Evolutionary conservation across 2,888 invertebrate species (phyloP).

Genomic region (Pachydiplax longipennis): DNA sequence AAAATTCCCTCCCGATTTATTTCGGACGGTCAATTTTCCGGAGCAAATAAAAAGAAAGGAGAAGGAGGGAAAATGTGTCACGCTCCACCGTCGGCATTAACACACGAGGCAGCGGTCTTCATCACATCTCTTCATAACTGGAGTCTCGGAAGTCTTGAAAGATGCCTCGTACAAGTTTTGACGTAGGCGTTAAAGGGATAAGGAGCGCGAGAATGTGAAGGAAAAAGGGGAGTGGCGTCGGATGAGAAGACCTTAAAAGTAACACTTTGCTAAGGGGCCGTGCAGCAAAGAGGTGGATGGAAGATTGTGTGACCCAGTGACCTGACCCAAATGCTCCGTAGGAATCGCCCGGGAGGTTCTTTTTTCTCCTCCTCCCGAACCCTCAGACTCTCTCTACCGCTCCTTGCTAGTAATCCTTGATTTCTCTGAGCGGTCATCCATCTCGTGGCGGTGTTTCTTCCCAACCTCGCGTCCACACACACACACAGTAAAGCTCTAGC

Average conservation of each 20-base stretch:
- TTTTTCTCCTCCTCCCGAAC: not conserved
- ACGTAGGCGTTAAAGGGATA: not conserved
- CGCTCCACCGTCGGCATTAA: not conserved
- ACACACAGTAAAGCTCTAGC: not conserved
- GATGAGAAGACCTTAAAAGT: not conserved
- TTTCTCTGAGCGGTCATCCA: constrained; percentile 32
- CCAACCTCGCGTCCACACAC: not conserved
- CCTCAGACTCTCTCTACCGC: not conserved
- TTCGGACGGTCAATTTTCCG: not conserved
- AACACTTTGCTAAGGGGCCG: not conserved
- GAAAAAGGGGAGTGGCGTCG: not conserved
- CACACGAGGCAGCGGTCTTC: too few relatives aligned
- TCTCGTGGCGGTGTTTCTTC: constrained; percentile 18
- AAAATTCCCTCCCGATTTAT: not conserved
- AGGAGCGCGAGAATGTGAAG: not conserved
- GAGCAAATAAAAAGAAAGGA: not conserved
- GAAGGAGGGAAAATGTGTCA: not conserved
- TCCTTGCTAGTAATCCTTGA: constrained; percentile 9
- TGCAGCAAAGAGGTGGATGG: not conserved
- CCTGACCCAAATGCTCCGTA: not conserved
- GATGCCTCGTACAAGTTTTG: not conserved
- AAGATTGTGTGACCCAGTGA: constrained; percentile 29
- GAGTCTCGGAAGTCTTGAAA: not conserved
- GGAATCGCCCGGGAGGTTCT: not conserved
- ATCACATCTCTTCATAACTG: not conserved